Evolutionary conservation across 1,140 invertebrate species (phyloP).

Genomic region (Manduca sexta): DNA sequence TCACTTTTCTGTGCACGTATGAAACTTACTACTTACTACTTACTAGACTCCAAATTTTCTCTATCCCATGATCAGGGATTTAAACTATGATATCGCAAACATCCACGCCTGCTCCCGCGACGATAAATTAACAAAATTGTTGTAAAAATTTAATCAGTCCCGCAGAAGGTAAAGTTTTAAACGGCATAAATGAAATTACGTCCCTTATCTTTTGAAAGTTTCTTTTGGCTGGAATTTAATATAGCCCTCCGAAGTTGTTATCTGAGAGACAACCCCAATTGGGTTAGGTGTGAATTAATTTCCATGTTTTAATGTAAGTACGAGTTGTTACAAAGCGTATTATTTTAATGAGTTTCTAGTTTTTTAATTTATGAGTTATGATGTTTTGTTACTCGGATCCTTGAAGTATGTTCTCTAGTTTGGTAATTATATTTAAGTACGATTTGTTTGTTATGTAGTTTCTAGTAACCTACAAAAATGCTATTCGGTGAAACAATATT

Average conservation of each 20-base stretch:
- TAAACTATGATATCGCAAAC: too few relatives aligned
- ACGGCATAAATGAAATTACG: constrained; percentile 39
- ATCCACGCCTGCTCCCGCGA: constrained; percentile 10
- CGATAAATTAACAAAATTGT: constrained; percentile 36
- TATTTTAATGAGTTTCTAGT: constrained; percentile 1
- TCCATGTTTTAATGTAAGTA: constrained; percentile 9
- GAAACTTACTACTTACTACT: too few relatives aligned
- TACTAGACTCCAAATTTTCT: too few relatives aligned
- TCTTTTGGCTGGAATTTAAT: constrained; percentile 40
- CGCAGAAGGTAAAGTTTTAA: constrained; percentile 27
- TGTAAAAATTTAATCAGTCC: constrained; percentile 38
- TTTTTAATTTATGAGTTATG: too few relatives aligned
- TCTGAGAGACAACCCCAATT: constrained; percentile 12
- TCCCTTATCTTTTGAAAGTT: constrained; percentile 35
- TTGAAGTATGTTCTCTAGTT: too few relatives aligned
- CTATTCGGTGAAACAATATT: too few relatives aligned
- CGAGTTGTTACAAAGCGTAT: background rate
- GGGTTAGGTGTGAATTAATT: constrained; percentile 31
- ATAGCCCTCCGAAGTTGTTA: constrained; percentile 32
- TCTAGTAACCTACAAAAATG: too few relatives aligned
- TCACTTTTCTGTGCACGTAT: too few relatives aligned
- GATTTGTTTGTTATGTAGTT: too few relatives aligned
- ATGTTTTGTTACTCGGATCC: too few relatives aligned
- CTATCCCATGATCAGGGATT: too few relatives aligned
- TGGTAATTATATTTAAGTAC: too few relatives aligned